Evolutionary conservation across 1,140 invertebrate genomes (phyloP).

Genomic region (Papilio dardanus): DNA sequence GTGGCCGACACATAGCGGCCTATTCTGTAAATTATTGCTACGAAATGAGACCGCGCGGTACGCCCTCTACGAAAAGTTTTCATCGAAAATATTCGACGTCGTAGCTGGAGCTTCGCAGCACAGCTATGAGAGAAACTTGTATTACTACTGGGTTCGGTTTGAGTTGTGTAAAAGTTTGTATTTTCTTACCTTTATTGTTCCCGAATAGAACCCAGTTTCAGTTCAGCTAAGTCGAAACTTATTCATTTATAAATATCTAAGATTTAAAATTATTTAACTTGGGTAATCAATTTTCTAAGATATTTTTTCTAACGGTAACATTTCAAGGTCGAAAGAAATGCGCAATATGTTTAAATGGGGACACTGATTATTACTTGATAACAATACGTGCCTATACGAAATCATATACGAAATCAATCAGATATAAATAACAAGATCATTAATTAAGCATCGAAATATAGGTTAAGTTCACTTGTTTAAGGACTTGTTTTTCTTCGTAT

Average conservation of each 20-base stretch:
- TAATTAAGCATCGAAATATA: neutral
- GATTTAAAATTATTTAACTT: no score
- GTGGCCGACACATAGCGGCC: neutral
- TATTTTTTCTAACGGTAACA: neutral
- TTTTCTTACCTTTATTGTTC: no score
- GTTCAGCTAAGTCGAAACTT: neutral
- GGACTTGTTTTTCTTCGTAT: neutral
- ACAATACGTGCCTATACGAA: neutral
- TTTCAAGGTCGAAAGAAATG: neutral
- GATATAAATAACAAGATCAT: neutral
- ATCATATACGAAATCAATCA: neutral
- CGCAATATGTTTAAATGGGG: neutral
- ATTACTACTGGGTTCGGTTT: no score
- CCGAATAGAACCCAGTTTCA: neutral
- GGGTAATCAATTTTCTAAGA: no score
- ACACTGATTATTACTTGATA: neutral
- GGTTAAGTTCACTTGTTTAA: no score
- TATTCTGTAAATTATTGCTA: constrained; percentile 28
- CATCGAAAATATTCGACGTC: neutral
- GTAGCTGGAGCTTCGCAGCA: no score
- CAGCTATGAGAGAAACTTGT: neutral
- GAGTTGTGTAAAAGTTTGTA: no score
- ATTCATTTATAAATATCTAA: no score
- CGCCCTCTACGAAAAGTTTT: neutral
- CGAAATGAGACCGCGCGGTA: constrained; percentile 21